Conservation (phyloP, 2,888 invertebrate genomes). For the Mythimna impura region DNA sequence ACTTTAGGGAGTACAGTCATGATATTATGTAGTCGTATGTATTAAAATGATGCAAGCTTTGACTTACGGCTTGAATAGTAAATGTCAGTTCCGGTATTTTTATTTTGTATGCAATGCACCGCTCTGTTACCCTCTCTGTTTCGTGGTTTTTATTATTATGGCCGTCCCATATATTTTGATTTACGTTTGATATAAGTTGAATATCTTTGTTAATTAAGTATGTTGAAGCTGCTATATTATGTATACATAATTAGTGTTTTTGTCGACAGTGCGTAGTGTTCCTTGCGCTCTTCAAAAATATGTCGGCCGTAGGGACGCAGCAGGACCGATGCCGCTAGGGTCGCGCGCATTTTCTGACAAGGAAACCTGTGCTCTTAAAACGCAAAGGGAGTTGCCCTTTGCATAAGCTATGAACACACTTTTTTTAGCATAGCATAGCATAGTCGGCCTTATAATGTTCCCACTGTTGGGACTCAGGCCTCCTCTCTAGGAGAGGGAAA, state of each 20-base stretch:
- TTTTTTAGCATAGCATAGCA: no score
- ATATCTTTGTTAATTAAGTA: background rate
- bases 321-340: no score
- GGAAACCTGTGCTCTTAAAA: no score
- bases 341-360: no score
- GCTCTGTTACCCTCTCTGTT: conserved; percentile 3
- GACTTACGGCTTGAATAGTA: conserved; percentile 33
- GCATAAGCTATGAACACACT: no score
- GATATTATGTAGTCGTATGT: conserved; percentile 34
- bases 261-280: background rate
- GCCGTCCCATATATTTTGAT: background rate
- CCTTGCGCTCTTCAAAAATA: no score
- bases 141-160: conserved; percentile 10
- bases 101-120: conserved; percentile 45
- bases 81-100: conserved; percentile 54
- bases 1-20: background rate
- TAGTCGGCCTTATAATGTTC: no score
- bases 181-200: background rate
- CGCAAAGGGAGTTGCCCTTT: no score
- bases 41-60: conserved; percentile 53
- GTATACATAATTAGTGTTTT: background rate
- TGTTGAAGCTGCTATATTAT: background rate
- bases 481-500: no score
- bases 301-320: no score
- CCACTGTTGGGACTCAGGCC: no score